These are phyloP conservation scores for Leucophora obtusa DNA, from an alignment of 2,888 invertebrate genomes.

Conservation along the genomic window DNA sequence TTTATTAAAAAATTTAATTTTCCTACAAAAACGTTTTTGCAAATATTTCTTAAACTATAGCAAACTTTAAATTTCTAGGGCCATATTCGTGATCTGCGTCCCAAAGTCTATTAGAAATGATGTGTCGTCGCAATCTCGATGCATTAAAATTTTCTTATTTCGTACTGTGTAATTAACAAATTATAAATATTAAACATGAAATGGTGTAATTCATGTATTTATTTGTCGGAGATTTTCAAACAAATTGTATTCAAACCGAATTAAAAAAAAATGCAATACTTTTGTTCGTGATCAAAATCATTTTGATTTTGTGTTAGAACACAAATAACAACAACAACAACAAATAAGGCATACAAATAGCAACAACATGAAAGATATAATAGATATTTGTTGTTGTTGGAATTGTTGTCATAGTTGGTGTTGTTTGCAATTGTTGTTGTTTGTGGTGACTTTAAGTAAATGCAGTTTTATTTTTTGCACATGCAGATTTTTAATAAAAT, in stretches of 20 bases:
- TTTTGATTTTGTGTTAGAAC: conserved; percentile 21
- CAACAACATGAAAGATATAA: not conserved
- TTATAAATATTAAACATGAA: not conserved
- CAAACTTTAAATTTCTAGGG: no score
- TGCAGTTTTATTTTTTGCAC: conserved; percentile 30
- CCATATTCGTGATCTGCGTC: no score
- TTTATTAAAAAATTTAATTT: no score
- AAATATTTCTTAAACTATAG: no score
- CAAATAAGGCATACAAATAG: not conserved
- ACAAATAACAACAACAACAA: conserved; percentile 3
- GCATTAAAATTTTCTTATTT: no score
- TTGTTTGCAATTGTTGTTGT: conserved; percentile 12
- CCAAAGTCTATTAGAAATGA: no score
- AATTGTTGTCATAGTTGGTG: conserved; percentile 4
- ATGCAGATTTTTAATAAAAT: conserved; percentile 14
- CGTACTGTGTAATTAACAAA: no score
- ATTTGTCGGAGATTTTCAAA: conserved; percentile 29
- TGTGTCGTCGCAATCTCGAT: no score
- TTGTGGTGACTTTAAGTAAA: conserved; percentile 37
- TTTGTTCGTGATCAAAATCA: conserved; percentile 29
- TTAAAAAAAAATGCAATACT: conserved; percentile 2
- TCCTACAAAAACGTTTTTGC: no score
- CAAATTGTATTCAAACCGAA: conserved; percentile 17
- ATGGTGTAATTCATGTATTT: conserved; percentile 21
- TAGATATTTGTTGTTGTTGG: conserved; percentile 2